Conservation (phyloP, 2,888 invertebrate genomes). For the Gymnosoma rotundatum region DNA sequence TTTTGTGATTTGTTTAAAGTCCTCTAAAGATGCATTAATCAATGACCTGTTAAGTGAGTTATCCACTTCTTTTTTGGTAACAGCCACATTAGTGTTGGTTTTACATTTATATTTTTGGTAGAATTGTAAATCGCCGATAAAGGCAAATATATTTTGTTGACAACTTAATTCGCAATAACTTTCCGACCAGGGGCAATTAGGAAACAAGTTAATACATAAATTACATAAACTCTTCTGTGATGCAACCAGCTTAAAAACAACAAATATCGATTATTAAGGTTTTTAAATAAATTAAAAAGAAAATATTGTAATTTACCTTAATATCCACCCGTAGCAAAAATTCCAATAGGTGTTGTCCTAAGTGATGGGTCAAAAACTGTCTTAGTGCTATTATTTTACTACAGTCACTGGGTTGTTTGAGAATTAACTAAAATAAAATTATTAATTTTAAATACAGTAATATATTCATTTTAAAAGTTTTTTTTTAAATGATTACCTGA, state of each 20-base stretch:
- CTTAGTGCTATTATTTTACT: slow-evolving; percentile 80
- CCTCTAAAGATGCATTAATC: slow-evolving; percentile 58
- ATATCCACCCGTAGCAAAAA: slow-evolving; percentile 79
- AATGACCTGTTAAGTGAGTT: background rate
- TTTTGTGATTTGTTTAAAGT: slow-evolving; percentile 73
- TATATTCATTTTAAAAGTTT: too few relatives aligned
- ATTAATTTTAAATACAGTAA: background rate
- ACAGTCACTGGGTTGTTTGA: slow-evolving; percentile 79
- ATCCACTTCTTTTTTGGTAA: background rate
- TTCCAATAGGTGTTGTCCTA: slow-evolving; percentile 79
- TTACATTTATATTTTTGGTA: slow-evolving; percentile 72
- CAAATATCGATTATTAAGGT: background rate
- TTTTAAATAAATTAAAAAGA: background rate
- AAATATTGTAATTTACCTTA: slow-evolving; percentile 73
- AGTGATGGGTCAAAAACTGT: slow-evolving; percentile 79
- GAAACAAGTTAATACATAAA: slow-evolving; percentile 81
- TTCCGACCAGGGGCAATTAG: slow-evolving; percentile 80
- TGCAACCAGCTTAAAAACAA: slow-evolving; percentile 77
- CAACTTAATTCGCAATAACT: slow-evolving; percentile 13
- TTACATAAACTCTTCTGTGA: slow-evolving; percentile 79
- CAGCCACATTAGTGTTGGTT: slow-evolving; percentile 4
- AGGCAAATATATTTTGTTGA: slow-evolving; percentile 72
- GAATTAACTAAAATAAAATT: slow-evolving; percentile 76
- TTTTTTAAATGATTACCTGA: slow-evolving; percentile 74
- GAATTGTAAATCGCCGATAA: slow-evolving; percentile 76